Conservation (phyloP, 2,113 vertebrate genomes). For the Zeus faber region DNA sequence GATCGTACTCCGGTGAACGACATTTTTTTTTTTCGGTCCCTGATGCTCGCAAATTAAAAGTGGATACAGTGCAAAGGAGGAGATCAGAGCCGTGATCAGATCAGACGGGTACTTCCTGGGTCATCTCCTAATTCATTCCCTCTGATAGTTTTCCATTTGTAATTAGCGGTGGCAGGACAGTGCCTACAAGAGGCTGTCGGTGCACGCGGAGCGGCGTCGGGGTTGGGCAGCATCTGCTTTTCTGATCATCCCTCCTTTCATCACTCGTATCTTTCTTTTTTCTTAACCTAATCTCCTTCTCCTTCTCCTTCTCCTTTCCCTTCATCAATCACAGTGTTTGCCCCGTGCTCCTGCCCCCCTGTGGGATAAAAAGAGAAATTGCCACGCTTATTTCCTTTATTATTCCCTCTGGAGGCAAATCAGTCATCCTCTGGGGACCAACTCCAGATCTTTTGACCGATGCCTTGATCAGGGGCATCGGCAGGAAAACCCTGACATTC, state of each 20-base stretch:
- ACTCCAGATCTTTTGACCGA: too few species aligned
- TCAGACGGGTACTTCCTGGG: conserved; percentile 47
- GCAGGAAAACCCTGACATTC: too few species aligned
- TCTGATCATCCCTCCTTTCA: conserved; percentile 26
- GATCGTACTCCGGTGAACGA: too few species aligned
- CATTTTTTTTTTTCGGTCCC: too few species aligned
- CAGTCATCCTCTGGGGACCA: too few species aligned
- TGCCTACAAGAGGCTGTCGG: conserved; percentile 33
- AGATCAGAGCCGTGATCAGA: conserved; percentile 43
- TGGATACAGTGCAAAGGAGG: conserved; percentile 5
- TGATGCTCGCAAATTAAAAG: conserved; percentile 48
- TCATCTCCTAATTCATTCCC: conserved; percentile 48
- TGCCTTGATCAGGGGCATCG: too few species aligned
- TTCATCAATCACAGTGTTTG: too few species aligned
- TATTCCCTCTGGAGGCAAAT: too few species aligned
- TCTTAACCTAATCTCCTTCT: conserved; percentile 7
- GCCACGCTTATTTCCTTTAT: too few species aligned
- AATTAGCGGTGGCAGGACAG: conserved; percentile 36
- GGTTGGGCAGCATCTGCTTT: conserved; percentile 22
- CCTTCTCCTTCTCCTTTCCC: conserved; percentile 7
- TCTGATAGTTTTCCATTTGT: conserved; percentile 39
- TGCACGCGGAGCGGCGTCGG: conserved; percentile 10
- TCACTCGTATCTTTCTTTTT: conserved; percentile 13
- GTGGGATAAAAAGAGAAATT: too few species aligned
- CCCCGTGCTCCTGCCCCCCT: too few species aligned